phyloP scores from a whole-genome alignment of 2,113 vertebrate species.

The Crotalus tigris region DNA sequence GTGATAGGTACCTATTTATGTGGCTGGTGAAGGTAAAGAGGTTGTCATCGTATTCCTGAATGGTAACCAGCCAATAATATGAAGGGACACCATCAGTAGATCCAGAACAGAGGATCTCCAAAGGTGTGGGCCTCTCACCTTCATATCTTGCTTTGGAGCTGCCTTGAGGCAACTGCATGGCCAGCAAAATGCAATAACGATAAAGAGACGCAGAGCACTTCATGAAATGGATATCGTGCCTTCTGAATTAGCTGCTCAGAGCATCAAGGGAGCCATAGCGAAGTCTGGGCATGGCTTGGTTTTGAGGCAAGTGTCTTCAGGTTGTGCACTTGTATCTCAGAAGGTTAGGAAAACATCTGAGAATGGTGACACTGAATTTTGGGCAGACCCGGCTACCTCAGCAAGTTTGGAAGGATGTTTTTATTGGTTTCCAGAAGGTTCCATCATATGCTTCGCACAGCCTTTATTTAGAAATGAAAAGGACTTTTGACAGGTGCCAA shows the following conservation, averaged over 20 bases:
- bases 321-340: background rate
- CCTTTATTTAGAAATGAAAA: background rate
- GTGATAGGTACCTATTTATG: background rate
- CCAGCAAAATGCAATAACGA: background rate
- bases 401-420: background rate
- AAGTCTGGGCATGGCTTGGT: background rate
- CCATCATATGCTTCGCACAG: background rate
- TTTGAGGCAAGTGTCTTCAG: background rate
- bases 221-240: background rate
- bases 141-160: background rate
- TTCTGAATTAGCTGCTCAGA: background rate
- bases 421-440: background rate
- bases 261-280: background rate
- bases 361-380: background rate
- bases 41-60: background rate
- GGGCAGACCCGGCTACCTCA: background rate
- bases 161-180: background rate
- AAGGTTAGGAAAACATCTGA: background rate
- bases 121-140: background rate
- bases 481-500: background rate
- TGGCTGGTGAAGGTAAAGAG: background rate
- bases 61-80: background rate
- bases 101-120: background rate
- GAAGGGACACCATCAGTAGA: background rate
- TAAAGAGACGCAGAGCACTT: background rate